Evolutionary conservation across 2,888 invertebrate species (phyloP), one percentile per base, ranked within the genome.

Genomic region (Nasonia oneida): DNA sequence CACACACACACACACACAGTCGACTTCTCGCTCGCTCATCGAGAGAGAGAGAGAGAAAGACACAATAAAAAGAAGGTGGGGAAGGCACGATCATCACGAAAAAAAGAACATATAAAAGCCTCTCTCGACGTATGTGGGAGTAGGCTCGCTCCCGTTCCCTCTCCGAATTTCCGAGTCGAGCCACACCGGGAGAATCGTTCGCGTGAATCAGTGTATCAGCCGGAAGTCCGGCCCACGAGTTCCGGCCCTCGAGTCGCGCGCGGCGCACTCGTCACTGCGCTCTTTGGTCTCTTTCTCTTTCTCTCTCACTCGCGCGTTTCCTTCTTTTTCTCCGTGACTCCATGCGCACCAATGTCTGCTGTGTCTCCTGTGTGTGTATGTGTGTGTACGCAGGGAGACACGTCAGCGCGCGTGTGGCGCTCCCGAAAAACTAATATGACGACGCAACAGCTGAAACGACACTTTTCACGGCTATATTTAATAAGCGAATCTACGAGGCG

Each of bases 141-240:
- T 67, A 47, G 14, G n/a, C 33, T 29, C 67, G 39, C 74, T 57
- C 57, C 57, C 57, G 57, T 23, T 23, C 61, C 79, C 79, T 67
- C 78, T 79, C 73, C 57, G 70, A 82, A 84, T 84, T 81, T 80
- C 80, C 84, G 77, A 23, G 64, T 57, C 14, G 33, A 29, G 29
- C 50, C 12, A n/a, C 37, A 37, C 76, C 39, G 23, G 77, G 81
- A 67, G 87, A 83, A 81, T 83, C 80, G 80, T 50, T 85, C 81
- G 81, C 84, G 81, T 87, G 87, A 90, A 90, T 90, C 90, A 89
- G 89, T 91, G 90, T 93, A 93, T 93, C 93, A 92, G 90, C 92
- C 92, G 93, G 93, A 93, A 93, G 93, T 93, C 93, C 93, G 92
- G 92, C 93, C 93, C 92, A 93, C 93, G 91, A 91, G 93, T 93